Evolutionary conservation across 2,113 vertebrate genomes (phyloP).

Genomic region (Pteronura brasiliensis): DNA sequence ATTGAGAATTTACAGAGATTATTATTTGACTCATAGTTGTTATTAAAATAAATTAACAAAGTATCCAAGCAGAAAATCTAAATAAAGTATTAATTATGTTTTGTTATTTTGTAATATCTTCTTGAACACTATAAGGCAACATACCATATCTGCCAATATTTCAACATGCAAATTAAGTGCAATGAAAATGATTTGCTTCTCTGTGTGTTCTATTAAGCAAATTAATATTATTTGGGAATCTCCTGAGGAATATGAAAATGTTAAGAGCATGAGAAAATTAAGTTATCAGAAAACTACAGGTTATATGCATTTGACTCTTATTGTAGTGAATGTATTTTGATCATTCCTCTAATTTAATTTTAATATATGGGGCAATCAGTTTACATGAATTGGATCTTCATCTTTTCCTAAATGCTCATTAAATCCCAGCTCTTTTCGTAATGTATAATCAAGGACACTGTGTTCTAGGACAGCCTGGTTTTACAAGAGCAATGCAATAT

Average conservation of each 20-base stretch:
- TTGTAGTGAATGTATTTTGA: neutral
- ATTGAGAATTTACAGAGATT: neutral
- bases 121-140: neutral
- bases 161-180: neutral
- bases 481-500: neutral
- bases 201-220: neutral
- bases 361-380: neutral
- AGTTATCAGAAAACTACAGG: neutral
- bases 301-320: neutral
- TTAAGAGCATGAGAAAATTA: slow-evolving; percentile 31
- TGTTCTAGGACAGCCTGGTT: neutral
- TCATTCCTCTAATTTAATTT: slow-evolving; percentile 20
- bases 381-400: neutral
- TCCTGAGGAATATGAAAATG: neutral
- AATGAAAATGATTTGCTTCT: neutral
- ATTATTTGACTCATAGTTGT: neutral
- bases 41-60: neutral
- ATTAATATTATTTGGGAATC: neutral
- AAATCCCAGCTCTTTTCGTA: neutral
- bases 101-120: neutral
- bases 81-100: neutral
- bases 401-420: neutral
- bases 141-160: neutral
- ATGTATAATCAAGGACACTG: neutral
- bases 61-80: neutral